phyloP scores from a whole-genome alignment of 2,888 invertebrate genomes.

The Cotesia congregata region DNA sequence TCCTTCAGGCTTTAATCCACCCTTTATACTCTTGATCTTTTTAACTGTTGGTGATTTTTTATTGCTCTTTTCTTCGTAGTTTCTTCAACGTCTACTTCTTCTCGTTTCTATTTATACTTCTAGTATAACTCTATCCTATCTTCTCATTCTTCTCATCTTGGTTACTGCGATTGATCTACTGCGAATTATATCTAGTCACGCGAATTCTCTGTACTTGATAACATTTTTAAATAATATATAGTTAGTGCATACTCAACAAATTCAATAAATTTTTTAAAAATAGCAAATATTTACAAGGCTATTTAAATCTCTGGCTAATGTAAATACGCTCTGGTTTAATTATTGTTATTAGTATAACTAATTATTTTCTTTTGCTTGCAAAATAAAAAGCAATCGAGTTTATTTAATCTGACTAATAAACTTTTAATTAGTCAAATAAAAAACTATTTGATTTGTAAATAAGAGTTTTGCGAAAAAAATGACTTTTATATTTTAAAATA shows the following conservation, averaged over 20 bases:
- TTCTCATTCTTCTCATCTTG: constrained; percentile 8
- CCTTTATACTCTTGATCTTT: not conserved
- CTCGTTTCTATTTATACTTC: constrained; percentile 5
- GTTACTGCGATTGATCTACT: constrained; percentile 20
- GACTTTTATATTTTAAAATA: not conserved
- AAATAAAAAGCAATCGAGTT: not conserved
- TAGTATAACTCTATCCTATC: not conserved
- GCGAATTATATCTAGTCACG: constrained; percentile 39
- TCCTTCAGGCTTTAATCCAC: constrained; percentile 7
- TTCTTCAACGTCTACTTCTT: constrained; percentile 18
- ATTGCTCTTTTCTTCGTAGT: not conserved
- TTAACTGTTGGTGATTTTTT: not conserved
- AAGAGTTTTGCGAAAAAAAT: not conserved
- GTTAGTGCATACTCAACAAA: not conserved
- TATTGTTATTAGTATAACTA: not conserved
- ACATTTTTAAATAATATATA: constrained; percentile 24
- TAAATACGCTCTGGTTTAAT: not conserved
- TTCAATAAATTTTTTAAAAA: not conserved
- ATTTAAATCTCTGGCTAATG: not conserved
- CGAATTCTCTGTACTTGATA: constrained; percentile 27
- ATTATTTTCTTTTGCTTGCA: too few species aligned
- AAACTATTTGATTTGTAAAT: not conserved
- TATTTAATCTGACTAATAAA: not conserved
- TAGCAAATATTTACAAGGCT: not conserved
- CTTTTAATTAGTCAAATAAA: not conserved